Percentiles rank a stretch among this genome's conserved stretches.
These are phyloP conservation scores for Caerostris extrusa DNA, from an alignment of 1,140 invertebrate genomes.

Conservation along the genomic window DNA sequence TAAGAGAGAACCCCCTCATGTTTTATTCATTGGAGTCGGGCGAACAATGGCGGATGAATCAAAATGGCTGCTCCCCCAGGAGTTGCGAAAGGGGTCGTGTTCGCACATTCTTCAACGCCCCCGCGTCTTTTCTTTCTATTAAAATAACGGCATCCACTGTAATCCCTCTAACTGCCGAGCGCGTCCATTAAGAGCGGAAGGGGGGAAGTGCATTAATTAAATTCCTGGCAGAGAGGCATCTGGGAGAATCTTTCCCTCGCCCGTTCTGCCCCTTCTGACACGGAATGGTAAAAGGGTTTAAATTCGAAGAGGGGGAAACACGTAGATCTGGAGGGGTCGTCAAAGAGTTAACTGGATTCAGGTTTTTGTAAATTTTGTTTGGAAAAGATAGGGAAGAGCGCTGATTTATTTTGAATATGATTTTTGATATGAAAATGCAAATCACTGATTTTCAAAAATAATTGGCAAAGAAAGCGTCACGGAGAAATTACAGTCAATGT, in stretches of 20 bases:
- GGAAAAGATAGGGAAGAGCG: too few species aligned
- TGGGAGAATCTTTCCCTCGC: not conserved
- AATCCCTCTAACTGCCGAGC: conserved; percentile 74
- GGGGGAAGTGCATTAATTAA: conserved; percentile 71
- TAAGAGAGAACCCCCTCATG: not conserved
- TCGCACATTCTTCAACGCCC: conserved; percentile 69
- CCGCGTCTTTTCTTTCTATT: conserved; percentile 72
- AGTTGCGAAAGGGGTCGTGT: conserved; percentile 37
- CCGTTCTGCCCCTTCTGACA: not conserved
- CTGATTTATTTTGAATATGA: too few species aligned
- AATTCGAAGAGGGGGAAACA: conserved; percentile 27
- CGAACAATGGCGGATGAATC: conserved; percentile 69
- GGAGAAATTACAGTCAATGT: too few species aligned
- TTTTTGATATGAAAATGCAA: too few species aligned
- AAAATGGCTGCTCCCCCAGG: conserved; percentile 70
- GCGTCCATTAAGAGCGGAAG: conserved; percentile 61
- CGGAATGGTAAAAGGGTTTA: not conserved
- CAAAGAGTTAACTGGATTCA: not conserved
- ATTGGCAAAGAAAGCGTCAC: too few species aligned
- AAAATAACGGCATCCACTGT: conserved; percentile 70
- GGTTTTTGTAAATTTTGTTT: not conserved
- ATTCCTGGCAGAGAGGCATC: conserved; percentile 52
- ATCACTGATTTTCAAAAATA: too few species aligned
- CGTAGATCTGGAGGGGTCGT: conserved; percentile 4
- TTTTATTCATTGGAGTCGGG: conserved; percentile 53